A percentile compares a stretch with the other conserved stretches of the same genome.
These are phyloP conservation scores for Coracopsis vasa DNA, from an alignment of 2,113 vertebrate genomes.

Conservation along the genomic window DNA sequence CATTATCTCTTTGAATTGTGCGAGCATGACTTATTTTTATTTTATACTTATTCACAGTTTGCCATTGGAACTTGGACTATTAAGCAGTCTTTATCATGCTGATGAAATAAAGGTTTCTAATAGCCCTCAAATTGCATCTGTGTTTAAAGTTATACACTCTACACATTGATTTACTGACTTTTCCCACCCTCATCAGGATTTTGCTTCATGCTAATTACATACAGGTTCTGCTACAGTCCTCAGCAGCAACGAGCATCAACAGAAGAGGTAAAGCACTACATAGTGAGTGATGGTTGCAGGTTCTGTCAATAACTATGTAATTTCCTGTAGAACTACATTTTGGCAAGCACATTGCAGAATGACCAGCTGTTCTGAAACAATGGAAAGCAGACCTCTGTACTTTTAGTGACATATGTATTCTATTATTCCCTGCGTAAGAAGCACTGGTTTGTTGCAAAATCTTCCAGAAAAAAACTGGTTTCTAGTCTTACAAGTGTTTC, in stretches of 20 bases:
- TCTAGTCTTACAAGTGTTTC: neutral
- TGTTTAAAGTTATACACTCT: neutral
- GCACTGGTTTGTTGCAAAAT: neutral
- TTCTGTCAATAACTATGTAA: neutral
- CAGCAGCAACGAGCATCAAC: neutral
- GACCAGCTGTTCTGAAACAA: neutral
- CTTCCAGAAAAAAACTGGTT: neutral
- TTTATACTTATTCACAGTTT: neutral
- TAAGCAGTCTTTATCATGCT: neutral
- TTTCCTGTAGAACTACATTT: neutral
- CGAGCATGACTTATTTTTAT: neutral
- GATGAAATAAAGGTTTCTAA: neutral
- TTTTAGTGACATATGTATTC: neutral
- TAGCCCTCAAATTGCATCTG: too few species aligned
- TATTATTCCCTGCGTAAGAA: neutral
- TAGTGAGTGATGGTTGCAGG: neutral
- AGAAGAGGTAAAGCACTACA: neutral
- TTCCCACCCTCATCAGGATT: neutral
- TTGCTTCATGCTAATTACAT: neutral
- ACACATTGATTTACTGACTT: neutral
- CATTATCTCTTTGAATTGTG: neutral
- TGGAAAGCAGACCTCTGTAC: neutral
- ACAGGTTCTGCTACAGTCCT: neutral
- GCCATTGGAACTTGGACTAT: neutral
- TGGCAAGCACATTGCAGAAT: neutral